Conservation (phyloP, 2,888 invertebrate species). For the Adelphocoris suturalis region DNA sequence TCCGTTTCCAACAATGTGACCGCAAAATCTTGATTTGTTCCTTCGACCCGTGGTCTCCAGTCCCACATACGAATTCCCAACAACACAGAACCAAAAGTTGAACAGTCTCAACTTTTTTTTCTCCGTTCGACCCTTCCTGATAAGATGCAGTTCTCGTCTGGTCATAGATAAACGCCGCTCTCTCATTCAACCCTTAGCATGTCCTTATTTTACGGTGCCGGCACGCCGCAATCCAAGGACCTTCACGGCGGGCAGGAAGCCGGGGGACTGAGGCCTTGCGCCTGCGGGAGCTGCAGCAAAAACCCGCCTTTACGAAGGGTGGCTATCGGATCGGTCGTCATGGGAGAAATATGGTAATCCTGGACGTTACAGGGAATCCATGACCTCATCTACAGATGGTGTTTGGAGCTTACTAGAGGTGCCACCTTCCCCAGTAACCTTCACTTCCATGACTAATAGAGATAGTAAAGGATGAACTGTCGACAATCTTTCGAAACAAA, state of each 20-base stretch:
- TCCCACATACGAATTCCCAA: background rate
- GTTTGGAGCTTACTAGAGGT: background rate
- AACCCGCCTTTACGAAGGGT: background rate
- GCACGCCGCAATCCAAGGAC: constrained; percentile 26
- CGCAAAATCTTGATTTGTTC: constrained; percentile 21
- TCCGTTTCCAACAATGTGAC: background rate
- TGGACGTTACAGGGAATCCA: constrained; percentile 20
- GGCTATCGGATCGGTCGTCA: constrained; percentile 1
- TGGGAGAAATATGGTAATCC: constrained; percentile 31
- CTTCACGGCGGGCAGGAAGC: constrained; percentile 3
- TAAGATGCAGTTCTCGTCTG: background rate
- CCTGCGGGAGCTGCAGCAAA: background rate
- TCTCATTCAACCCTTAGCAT: background rate
- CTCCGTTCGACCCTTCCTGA: background rate
- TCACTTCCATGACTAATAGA: background rate
- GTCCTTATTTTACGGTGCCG: constrained; percentile 19
- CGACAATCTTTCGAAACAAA: background rate
- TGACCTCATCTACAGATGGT: background rate
- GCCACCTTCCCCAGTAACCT: background rate
- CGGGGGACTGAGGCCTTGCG: background rate
- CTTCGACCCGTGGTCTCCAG: background rate
- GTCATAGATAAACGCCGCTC: background rate
- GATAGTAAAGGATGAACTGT: background rate
- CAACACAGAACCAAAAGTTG: background rate
- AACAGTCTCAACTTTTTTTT: background rate